These are phyloP conservation scores for Muricea muricata DNA, from an alignment of 92 coral and sea anemone genomes.

Conservation along the genomic window DNA sequence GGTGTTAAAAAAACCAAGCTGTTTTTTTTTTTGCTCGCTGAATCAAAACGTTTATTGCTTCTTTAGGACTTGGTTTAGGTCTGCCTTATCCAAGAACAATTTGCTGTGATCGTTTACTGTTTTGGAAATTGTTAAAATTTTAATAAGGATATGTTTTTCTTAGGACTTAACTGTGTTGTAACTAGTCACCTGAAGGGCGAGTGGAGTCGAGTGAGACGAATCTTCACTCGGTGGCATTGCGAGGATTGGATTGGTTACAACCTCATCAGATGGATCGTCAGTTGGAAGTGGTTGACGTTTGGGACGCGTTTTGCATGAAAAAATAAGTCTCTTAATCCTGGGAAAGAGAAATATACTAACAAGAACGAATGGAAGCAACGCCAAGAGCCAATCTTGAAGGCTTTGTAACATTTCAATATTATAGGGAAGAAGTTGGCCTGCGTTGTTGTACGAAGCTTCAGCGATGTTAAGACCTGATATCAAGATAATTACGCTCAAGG, in stretches of 20 bases:
- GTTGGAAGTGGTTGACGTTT: background rate
- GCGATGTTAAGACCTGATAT: slow-evolving; percentile 4
- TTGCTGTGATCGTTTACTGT: no score
- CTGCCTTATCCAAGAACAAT: no score
- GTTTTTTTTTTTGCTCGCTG: no score
- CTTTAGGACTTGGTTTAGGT: no score
- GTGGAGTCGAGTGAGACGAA: no score
- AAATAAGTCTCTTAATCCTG: background rate
- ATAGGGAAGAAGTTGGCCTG: background rate
- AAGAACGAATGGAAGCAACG: background rate
- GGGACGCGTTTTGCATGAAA: background rate
- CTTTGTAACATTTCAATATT: background rate
- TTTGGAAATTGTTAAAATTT: no score
- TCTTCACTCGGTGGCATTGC: background rate
- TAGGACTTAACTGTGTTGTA: no score
- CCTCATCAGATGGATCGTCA: background rate
- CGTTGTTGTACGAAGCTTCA: background rate
- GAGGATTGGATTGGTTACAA: background rate
- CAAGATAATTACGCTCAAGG: background rate
- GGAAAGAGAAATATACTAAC: background rate
- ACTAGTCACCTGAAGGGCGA: no score
- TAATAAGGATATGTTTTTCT: no score
- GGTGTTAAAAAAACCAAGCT: no score
- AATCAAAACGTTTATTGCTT: no score
- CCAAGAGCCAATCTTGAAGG: slow-evolving; percentile 9